Evolutionary conservation across 2,888 invertebrate genomes (phyloP), one percentile per base, ranked within the genome.

Genomic region (Tricholauxania praeusta): DNA sequence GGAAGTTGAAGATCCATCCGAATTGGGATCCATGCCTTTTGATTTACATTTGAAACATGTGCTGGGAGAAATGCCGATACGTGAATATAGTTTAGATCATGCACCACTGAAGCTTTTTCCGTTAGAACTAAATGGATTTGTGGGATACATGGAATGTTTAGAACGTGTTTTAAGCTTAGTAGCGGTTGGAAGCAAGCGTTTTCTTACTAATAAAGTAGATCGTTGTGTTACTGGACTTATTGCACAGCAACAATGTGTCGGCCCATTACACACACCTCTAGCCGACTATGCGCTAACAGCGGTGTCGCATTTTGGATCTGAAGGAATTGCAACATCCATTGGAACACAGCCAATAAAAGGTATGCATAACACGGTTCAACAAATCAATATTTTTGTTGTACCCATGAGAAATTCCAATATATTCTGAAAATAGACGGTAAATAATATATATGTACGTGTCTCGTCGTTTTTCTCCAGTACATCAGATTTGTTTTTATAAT

Each of bases 241-340:
- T 72, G 99, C 97, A 0, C 98, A 98, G 86, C 99, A 99, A 83
- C 99, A 99, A 86, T 99, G 99, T 85, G 97, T 99, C 32, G 99
- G 99, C 0, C 98, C 98, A 0, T 88, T 99, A 1, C 99, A 99
- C 86, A 96, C 97, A 0, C 99, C 99, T 0, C 88, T 99, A 6
- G 96, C 98, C 0, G 97, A 99, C 87, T 97, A 94, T 74, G 98
- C 96, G 1, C 93, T 98, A 65, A 92, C 94, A 7, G 96, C 97
- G 0, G 89, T 98, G 39, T 95, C 97, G 0, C 92, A 96, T 86
- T 93, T 93, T 84, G 93, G 92, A 74, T 90, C 89, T 86, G 91
- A 92, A 73, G 99, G 99, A 10, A 93, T 96, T 15, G 99, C 98
- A 5, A 97, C 97, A 0, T 94, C 98, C 0, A 96, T 99, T 75